Percentiles rank a stretch among this genome's conserved stretches.
phyloP scores from a whole-genome alignment of 2,797 vertebrate species.

The Sternarchorhynchus goeldii region DNA sequence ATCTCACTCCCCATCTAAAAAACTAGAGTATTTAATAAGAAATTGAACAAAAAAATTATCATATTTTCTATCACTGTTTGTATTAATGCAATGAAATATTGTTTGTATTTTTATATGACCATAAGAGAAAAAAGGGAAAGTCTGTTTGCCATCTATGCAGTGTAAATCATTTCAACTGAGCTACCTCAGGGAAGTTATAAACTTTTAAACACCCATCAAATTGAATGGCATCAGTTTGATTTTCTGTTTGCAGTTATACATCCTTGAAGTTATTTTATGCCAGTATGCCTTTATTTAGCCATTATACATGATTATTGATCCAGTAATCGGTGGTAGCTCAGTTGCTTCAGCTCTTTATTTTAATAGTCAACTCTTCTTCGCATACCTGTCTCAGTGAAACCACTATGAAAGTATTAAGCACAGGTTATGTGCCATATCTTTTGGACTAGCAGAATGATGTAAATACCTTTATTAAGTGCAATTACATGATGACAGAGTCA shows the following conservation, averaged over 20 bases:
- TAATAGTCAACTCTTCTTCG: slow-evolving; percentile 48
- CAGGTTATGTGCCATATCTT: slow-evolving; percentile 45
- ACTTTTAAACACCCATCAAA: slow-evolving; percentile 37
- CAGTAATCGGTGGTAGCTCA: slow-evolving; percentile 72
- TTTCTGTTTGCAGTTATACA: slow-evolving; percentile 26
- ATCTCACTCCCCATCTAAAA: neutral
- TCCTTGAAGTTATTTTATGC: slow-evolving; percentile 20
- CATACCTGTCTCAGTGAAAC: slow-evolving; percentile 55
- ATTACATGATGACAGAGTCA: slow-evolving; percentile 65
- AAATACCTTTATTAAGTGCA: slow-evolving; percentile 71
- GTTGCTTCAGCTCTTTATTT: slow-evolving; percentile 61
- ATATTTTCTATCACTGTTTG: slow-evolving; percentile 77
- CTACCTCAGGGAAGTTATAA: slow-evolving; percentile 71
- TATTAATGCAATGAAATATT: slow-evolving; percentile 67
- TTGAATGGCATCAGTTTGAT: slow-evolving; percentile 30
- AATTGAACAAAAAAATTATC: slow-evolving; percentile 42
- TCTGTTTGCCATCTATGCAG: slow-evolving; percentile 66
- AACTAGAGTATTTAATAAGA: slow-evolving; percentile 52
- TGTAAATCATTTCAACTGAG: slow-evolving; percentile 72
- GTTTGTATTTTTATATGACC: slow-evolving; percentile 82
- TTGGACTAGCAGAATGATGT: slow-evolving; percentile 58
- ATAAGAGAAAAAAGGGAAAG: slow-evolving; percentile 66
- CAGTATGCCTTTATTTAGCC: slow-evolving; percentile 28
- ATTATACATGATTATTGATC: slow-evolving; percentile 29
- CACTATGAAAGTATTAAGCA: slow-evolving; percentile 63